Percentiles rank a stretch among this genome's conserved stretches.
phyloP scores from a whole-genome alignment of 2,888 invertebrate species.

The Dasysyrphus albostriatus region DNA sequence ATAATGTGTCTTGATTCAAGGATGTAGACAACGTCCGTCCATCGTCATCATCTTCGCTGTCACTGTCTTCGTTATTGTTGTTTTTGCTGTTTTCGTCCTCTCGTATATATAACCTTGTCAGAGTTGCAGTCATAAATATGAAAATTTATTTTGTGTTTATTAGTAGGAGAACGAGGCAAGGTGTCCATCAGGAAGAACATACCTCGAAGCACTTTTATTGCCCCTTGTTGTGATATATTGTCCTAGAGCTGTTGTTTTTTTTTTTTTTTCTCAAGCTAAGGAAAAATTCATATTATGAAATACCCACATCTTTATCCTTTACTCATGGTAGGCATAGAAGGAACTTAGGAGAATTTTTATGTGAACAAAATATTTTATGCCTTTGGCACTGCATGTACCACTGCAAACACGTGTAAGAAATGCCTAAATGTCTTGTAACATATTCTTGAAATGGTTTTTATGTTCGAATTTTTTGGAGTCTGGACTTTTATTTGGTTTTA shows the following conservation, averaged over 20 bases:
- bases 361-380: constrained; percentile 47
- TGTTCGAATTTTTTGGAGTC: background rate
- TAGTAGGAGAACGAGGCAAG: constrained; percentile 26
- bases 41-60: background rate
- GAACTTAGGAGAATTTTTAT: constrained; percentile 30
- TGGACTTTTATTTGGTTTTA: constrained; percentile 5
- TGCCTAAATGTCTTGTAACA: constrained; percentile 36
- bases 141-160: constrained; percentile 63
- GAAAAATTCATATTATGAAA: constrained; percentile 38
- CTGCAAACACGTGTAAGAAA: constrained; percentile 21
- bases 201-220: constrained; percentile 36
- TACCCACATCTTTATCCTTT: constrained; percentile 12
- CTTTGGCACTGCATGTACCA: constrained; percentile 41
- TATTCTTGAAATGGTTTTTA: constrained; percentile 31
- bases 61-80: background rate
- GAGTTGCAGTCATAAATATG: constrained; percentile 57
- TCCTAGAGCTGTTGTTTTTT: constrained; percentile 15
- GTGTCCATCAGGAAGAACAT: constrained; percentile 46
- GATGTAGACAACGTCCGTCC: constrained; percentile 51
- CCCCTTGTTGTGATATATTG: constrained; percentile 28
- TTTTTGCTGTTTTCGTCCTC: background rate
- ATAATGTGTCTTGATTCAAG: constrained; percentile 30
- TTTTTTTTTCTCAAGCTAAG: constrained; percentile 13
- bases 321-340: background rate
- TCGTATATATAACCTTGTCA: constrained; percentile 7